These are phyloP conservation scores for Agrotis exclamationis DNA, from an alignment of 2,888 invertebrate species.

Conservation along the genomic window DNA sequence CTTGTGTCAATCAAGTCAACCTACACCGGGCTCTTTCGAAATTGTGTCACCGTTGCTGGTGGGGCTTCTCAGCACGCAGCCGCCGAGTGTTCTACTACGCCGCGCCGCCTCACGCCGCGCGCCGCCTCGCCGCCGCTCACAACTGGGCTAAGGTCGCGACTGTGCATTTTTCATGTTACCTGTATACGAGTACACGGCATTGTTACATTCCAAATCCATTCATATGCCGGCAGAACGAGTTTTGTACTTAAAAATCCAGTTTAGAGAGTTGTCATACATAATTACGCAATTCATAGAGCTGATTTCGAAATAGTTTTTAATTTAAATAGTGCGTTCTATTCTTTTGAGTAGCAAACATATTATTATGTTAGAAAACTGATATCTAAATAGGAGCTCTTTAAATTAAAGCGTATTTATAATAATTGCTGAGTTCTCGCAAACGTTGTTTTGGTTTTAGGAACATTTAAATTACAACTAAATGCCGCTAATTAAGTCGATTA, in stretches of 20 bases:
- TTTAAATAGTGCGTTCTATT: constrained; percentile 24
- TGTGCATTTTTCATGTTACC: constrained; percentile 82
- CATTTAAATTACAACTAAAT: constrained; percentile 24
- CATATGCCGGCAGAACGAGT: constrained; percentile 63
- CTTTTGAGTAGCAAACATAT: constrained; percentile 5
- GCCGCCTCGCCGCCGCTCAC: constrained; percentile 61
- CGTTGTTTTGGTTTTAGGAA: constrained; percentile 8
- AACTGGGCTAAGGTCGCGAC: constrained; percentile 87
- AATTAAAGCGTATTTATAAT: background rate
- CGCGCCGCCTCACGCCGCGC: constrained; percentile 32
- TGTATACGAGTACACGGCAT: constrained; percentile 64
- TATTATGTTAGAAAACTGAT: constrained; percentile 18
- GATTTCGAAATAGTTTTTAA: constrained; percentile 46
- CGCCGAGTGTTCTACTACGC: constrained; percentile 59
- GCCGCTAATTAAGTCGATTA: constrained; percentile 16
- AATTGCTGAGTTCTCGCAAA: constrained; percentile 8
- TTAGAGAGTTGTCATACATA: constrained; percentile 55
- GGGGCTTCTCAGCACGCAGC: constrained; percentile 61
- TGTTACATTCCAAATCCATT: constrained; percentile 67
- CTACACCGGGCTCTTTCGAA: constrained; percentile 60
- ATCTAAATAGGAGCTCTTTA: constrained; percentile 4
- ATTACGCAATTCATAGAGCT: constrained; percentile 49
- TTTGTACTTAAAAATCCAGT: constrained; percentile 64
- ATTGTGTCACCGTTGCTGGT: constrained; percentile 63
- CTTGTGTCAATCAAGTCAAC: constrained; percentile 60